Conservation (phyloP, 2,113 vertebrate species). For the Pundamilia nyererei region DNA sequence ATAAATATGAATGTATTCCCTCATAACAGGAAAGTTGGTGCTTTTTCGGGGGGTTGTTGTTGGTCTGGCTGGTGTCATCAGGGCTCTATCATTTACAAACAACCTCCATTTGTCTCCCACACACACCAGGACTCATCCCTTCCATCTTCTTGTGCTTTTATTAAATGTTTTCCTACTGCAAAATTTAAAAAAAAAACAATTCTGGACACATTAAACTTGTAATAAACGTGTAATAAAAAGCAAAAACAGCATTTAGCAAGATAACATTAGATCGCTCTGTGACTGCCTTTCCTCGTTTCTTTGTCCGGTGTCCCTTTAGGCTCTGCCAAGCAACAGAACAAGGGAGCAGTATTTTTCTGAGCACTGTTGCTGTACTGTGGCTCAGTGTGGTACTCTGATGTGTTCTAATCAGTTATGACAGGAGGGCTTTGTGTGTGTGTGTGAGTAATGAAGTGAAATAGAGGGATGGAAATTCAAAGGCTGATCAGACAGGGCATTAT, state of each 20-base stretch:
- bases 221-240: not conserved
- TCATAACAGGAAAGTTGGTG: not conserved
- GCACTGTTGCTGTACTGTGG: constrained; percentile 24
- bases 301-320: not conserved
- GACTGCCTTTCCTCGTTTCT: not conserved
- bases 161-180: not conserved
- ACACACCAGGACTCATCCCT: not conserved
- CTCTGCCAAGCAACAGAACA: constrained; percentile 1
- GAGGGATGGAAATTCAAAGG: not conserved
- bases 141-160: not conserved
- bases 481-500: constrained; percentile 38
- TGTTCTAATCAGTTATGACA: constrained; percentile 56
- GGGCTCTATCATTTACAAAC: not conserved
- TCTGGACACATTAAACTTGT: not conserved
- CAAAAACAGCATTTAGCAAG: not conserved
- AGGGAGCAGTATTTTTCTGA: not conserved
- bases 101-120: not conserved
- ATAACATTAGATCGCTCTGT: not conserved
- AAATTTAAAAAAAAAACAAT: not conserved
- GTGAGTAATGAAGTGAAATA: constrained; percentile 37
- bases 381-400: constrained; percentile 10
- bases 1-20: not conserved
- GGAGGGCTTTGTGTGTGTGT: constrained; percentile 19
- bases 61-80: not conserved
- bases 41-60: not conserved